Percentiles rank a stretch among this genome's conserved stretches.
These are phyloP conservation scores for Megaceryle torquata DNA, from an alignment of 2,113 vertebrate genomes.

Conservation along the genomic window DNA sequence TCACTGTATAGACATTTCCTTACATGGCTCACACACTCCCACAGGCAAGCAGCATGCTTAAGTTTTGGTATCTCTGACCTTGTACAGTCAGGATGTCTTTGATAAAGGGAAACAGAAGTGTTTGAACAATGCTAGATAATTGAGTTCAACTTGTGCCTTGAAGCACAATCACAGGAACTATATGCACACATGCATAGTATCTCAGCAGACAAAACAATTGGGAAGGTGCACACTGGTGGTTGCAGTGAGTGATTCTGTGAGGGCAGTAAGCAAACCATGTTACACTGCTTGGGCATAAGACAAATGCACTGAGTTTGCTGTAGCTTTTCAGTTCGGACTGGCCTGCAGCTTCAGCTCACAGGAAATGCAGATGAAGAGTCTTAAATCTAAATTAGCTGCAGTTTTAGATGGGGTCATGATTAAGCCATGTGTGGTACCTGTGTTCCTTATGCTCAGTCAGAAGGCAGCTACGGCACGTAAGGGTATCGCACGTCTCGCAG, in stretches of 20 bases:
- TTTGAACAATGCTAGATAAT: not conserved
- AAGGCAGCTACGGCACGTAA: constrained; percentile 74
- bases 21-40: not conserved
- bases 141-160: not conserved
- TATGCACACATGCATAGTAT: not conserved
- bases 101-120: not conserved
- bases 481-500: constrained; percentile 79
- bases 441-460: constrained; percentile 79
- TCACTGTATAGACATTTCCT: not conserved
- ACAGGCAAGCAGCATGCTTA: not conserved
- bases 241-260: not conserved
- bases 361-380: not conserved
- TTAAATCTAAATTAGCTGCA: not conserved
- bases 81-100: not conserved
- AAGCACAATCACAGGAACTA: not conserved
- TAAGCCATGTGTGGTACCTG: constrained; percentile 55
- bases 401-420: not conserved
- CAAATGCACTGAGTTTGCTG: not conserved
- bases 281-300: not conserved
- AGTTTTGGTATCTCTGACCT: not conserved
- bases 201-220: not conserved
- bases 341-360: not conserved
- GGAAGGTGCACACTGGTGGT: not conserved
- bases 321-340: not conserved
- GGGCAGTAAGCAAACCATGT: not conserved